These are phyloP conservation scores for Sebastes vulpes DNA, from an alignment of 2,797 vertebrate genomes.

Conservation along the genomic window DNA sequence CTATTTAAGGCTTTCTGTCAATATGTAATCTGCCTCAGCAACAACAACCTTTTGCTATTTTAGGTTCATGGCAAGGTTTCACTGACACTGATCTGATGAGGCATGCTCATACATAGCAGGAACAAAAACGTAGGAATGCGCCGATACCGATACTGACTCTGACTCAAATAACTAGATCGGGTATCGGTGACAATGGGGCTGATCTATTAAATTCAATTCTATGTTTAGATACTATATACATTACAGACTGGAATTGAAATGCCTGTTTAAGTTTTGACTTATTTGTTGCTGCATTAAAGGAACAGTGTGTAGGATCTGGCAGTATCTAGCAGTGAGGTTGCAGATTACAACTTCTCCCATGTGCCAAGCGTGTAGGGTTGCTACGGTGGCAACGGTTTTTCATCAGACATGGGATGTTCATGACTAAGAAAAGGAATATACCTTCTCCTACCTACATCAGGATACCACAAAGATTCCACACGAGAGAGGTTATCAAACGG, in stretches of 20 bases:
- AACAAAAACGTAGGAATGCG: background rate
- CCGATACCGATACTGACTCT: too few relatives aligned
- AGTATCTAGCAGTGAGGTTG: too few relatives aligned
- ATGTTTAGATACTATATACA: too few relatives aligned
- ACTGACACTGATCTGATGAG: conserved; percentile 26
- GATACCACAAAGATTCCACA: background rate
- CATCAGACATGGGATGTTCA: background rate
- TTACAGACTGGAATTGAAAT: too few relatives aligned
- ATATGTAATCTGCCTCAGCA: conserved; percentile 1
- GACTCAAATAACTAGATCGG: too few relatives aligned
- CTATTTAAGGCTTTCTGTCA: conserved; percentile 6
- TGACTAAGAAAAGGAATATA: background rate
- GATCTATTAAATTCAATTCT: too few relatives aligned
- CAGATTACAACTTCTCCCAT: too few relatives aligned
- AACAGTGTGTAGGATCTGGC: too few relatives aligned
- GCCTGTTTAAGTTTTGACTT: too few relatives aligned
- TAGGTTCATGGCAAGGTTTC: conserved; percentile 2
- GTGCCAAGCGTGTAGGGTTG: too few relatives aligned
- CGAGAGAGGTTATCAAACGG: background rate
- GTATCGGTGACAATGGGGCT: too few relatives aligned
- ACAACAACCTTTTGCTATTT: conserved; percentile 19
- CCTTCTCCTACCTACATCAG: background rate
- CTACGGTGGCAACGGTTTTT: background rate
- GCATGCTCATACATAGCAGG: background rate
- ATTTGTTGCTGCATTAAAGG: too few relatives aligned